Conservation (phyloP, 1,140 invertebrate species). For the Drosophila azteca region DNA sequence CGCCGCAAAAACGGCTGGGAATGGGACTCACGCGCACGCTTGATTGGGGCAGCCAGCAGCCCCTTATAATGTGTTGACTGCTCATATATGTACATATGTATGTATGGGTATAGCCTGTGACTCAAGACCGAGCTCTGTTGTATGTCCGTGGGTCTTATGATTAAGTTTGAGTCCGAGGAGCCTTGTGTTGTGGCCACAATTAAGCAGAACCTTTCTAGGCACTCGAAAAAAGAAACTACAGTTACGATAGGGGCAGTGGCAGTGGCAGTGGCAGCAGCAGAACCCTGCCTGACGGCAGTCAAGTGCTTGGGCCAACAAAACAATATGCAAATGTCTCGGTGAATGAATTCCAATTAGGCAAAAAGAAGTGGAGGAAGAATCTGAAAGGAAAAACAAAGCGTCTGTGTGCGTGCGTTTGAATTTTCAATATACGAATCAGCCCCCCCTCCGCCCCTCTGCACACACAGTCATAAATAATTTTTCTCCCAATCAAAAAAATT, state of each 20-base stretch:
- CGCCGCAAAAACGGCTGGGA: conserved; percentile 72
- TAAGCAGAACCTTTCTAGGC: conserved; percentile 81
- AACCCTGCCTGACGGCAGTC: conserved; percentile 23
- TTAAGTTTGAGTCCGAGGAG: conserved; percentile 52
- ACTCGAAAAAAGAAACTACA: conserved; percentile 74
- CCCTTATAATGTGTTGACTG: conserved; percentile 63
- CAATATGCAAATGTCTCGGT: conserved; percentile 76
- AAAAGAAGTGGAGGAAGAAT: conserved; percentile 52
- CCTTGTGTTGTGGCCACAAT: conserved; percentile 65
- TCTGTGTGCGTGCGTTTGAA: conserved; percentile 62
- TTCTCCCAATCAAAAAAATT: conserved; percentile 75
- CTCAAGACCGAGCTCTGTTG: neutral
- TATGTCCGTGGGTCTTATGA: conserved; percentile 57
- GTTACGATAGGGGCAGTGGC: conserved; percentile 58
- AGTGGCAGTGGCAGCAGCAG: conserved; percentile 1
- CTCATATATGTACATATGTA: neutral
- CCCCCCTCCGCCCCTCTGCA: neutral
- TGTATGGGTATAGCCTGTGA: conserved; percentile 1
- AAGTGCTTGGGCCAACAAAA: conserved; percentile 75
- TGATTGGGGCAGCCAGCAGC: conserved; percentile 53
- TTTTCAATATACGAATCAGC: conserved; percentile 61
- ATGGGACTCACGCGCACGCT: conserved; percentile 77
- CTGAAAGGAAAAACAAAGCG: conserved; percentile 36
- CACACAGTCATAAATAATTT: conserved; percentile 78
- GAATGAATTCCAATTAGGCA: conserved; percentile 82